phyloP scores from a whole-genome alignment of 2,797 vertebrate genomes.

The Thalassophryne amazonica region DNA sequence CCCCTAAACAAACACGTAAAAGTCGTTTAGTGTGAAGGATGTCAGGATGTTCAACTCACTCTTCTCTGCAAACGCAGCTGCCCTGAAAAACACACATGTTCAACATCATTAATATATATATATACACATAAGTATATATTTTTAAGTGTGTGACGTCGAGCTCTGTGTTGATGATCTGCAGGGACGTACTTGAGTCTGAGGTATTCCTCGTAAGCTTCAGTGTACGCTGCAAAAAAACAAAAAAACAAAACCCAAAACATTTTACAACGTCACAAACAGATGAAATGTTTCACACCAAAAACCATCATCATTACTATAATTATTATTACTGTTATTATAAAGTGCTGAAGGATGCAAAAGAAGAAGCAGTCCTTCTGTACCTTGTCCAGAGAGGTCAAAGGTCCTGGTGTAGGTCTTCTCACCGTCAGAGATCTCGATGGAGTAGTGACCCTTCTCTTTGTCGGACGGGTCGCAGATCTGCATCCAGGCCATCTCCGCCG shows the following conservation, averaged over 20 bases:
- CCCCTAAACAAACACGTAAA: too few relatives aligned
- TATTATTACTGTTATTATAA: too few relatives aligned
- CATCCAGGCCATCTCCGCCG: slow-evolving; percentile 91
- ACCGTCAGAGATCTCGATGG: slow-evolving; percentile 88
- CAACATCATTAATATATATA: not conserved
- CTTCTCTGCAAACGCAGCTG: slow-evolving; percentile 95
- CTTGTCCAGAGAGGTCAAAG: slow-evolving; percentile 95
- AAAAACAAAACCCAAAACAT: not conserved
- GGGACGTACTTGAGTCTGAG: slow-evolving; percentile 91
- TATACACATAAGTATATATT: too few relatives aligned
- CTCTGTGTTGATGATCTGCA: not conserved
- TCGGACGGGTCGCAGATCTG: slow-evolving; percentile 93
- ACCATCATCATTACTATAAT: too few relatives aligned
- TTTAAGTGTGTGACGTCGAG: not conserved
- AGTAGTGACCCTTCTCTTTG: slow-evolving; percentile 93
- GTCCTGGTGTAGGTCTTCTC: slow-evolving; percentile 82
- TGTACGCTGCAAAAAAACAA: slow-evolving; percentile 86
- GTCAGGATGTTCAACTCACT: slow-evolving; percentile 88
- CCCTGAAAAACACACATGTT: slow-evolving; percentile 68
- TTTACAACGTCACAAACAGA: not conserved
- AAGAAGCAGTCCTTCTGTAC: slow-evolving; percentile 49
- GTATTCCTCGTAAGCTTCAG: slow-evolving; percentile 90
- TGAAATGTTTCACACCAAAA: too few relatives aligned
- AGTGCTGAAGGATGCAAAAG: too few relatives aligned
- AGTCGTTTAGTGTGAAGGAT: too few relatives aligned